Evolutionary conservation across 2,113 vertebrate genomes (phyloP).

Genomic region (Phrynosoma blainvillii): DNA sequence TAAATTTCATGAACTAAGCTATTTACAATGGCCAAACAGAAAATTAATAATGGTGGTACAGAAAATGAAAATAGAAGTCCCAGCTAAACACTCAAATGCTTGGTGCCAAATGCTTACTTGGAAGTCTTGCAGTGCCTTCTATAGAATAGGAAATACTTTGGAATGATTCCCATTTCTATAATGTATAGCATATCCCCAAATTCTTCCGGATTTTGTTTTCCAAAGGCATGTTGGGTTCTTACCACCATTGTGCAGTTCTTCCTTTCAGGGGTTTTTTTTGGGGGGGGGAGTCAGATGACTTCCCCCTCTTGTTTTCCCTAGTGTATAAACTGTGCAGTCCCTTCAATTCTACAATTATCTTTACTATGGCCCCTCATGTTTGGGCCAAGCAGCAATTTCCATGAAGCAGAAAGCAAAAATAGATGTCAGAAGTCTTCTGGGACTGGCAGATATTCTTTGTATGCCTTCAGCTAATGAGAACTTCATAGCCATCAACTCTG

Average conservation of each 20-base stretch:
- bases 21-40: background rate
- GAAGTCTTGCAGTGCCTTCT: background rate
- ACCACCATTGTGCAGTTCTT: background rate
- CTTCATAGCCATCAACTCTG: background rate
- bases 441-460: background rate
- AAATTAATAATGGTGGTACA: background rate
- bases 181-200: background rate
- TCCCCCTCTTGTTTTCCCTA: background rate
- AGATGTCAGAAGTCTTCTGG: background rate
- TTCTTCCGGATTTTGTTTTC: background rate
- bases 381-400: background rate
- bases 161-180: background rate
- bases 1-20: background rate
- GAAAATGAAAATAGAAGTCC: background rate
- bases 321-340: background rate
- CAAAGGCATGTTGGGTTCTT: background rate
- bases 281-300: background rate
- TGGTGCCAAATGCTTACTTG: background rate
- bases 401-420: background rate
- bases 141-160: background rate
- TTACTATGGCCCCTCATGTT: background rate
- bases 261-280: too few relatives aligned
- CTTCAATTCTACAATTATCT: background rate
- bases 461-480: background rate
- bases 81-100: background rate